These are phyloP conservation scores for Brachyrhaphis roseni DNA, from an alignment of 2,797 vertebrate genomes.

Conservation along the genomic window DNA sequence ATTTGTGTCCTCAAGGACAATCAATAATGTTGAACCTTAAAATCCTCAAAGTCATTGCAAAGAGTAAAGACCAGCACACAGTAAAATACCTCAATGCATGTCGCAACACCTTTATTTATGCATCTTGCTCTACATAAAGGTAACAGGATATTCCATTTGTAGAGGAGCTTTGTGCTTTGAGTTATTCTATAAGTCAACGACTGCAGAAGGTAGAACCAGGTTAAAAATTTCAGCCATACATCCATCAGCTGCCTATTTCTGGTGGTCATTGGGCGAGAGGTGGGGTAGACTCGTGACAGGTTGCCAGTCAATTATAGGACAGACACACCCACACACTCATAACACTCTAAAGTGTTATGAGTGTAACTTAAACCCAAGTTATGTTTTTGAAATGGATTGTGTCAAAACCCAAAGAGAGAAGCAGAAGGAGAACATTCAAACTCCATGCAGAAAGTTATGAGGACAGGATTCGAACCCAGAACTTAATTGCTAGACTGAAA, in stretches of 20 bases:
- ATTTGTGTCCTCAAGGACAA: neutral
- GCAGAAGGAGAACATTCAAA: neutral
- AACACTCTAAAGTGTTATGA: too few relatives aligned
- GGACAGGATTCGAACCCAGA: neutral
- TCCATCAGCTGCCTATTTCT: neutral
- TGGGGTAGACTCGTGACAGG: neutral
- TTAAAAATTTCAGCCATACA: neutral
- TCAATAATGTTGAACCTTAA: neutral
- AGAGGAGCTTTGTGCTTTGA: neutral
- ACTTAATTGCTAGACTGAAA: neutral
- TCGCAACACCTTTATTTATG: neutral
- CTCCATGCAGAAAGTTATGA: neutral
- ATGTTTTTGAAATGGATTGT: neutral
- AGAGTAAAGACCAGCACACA: neutral
- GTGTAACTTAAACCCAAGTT: too few relatives aligned
- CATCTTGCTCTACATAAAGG: neutral
- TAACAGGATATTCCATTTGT: neutral
- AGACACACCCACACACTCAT: neutral
- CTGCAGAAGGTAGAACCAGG: neutral
- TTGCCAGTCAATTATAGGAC: neutral
- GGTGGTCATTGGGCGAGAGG: neutral
- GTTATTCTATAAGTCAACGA: neutral
- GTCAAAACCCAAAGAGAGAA: neutral
- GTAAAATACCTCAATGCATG: neutral
- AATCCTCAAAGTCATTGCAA: neutral